A percentile compares a stretch with the other conserved stretches of the same genome.
These are phyloP conservation scores for Australoheros scitulus DNA, from an alignment of 2,113 vertebrate species.

Conservation along the genomic window DNA sequence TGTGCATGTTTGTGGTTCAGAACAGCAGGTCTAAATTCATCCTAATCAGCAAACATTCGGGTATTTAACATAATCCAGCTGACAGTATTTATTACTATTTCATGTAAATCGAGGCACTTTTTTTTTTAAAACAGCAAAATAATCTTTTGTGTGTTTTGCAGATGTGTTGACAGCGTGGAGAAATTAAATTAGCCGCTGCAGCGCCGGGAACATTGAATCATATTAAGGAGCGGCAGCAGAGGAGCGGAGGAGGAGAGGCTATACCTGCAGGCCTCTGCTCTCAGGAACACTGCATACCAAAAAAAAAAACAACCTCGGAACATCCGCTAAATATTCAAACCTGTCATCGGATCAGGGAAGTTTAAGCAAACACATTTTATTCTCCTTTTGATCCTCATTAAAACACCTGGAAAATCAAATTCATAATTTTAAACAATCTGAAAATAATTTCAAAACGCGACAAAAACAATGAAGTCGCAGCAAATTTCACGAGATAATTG, in stretches of 20 bases:
- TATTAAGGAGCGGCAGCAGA: conserved; percentile 34
- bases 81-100: conserved; percentile 15
- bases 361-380: background rate
- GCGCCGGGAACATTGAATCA: conserved; percentile 33
- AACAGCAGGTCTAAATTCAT: conserved; percentile 12
- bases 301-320: background rate
- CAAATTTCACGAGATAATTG: background rate
- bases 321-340: background rate
- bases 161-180: conserved; percentile 56
- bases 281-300: background rate
- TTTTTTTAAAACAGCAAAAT: conserved; percentile 1
- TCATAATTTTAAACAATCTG: background rate
- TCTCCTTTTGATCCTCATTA: background rate
- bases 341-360: background rate
- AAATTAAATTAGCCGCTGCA: conserved; percentile 53
- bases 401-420: background rate
- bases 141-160: conserved; percentile 49
- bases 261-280: conserved; percentile 48
- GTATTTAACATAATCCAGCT: conserved; percentile 8
- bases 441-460: background rate
- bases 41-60: conserved; percentile 13
- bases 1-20: background rate
- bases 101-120: conserved; percentile 10
- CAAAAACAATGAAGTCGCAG: background rate
- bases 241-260: conserved; percentile 14